Percentiles rank a stretch among this genome's conserved stretches.
Conservation (phyloP, 2,888 invertebrate genomes). For the Bellardia bayeri region DNA sequence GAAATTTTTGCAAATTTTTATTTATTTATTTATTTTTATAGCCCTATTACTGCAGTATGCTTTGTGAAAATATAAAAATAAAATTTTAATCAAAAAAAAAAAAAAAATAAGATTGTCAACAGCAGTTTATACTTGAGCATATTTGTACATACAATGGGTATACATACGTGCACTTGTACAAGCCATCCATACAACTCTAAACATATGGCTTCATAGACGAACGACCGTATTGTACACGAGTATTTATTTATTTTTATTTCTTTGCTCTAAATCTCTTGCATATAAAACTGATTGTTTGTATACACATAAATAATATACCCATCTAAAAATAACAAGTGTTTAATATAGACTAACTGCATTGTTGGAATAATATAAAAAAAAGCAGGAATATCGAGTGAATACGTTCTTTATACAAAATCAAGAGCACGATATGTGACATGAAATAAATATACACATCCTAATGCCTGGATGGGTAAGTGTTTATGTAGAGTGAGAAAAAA, state of each 20-base stretch:
- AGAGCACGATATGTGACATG: conserved; percentile 20
- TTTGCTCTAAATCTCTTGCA: conserved; percentile 42
- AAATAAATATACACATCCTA: conserved; percentile 7
- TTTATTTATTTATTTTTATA: conserved; percentile 1
- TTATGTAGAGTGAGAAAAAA: background rate
- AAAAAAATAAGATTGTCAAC: conserved; percentile 40
- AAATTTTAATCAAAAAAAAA: conserved; percentile 8
- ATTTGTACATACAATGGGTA: background rate
- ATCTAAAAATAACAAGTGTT: conserved; percentile 51
- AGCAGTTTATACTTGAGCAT: conserved; percentile 45
- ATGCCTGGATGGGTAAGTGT: background rate
- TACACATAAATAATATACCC: conserved; percentile 28
- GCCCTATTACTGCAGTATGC: background rate
- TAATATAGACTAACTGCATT: conserved; percentile 31
- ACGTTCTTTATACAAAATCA: conserved; percentile 12
- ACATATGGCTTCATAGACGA: conserved; percentile 5
- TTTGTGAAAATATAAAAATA: background rate
- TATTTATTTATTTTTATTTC: conserved; percentile 18
- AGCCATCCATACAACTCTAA: background rate
- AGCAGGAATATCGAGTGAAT: background rate
- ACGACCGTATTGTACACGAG: background rate
- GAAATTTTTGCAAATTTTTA: background rate
- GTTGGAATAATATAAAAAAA: background rate
- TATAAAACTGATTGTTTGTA: conserved; percentile 51
- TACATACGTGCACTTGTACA: background rate